A percentile compares a stretch with the other conserved stretches of the same genome.
Evolutionary conservation across 2,888 invertebrate genomes (phyloP).

Genomic region (Latrodectus hesperus): DNA sequence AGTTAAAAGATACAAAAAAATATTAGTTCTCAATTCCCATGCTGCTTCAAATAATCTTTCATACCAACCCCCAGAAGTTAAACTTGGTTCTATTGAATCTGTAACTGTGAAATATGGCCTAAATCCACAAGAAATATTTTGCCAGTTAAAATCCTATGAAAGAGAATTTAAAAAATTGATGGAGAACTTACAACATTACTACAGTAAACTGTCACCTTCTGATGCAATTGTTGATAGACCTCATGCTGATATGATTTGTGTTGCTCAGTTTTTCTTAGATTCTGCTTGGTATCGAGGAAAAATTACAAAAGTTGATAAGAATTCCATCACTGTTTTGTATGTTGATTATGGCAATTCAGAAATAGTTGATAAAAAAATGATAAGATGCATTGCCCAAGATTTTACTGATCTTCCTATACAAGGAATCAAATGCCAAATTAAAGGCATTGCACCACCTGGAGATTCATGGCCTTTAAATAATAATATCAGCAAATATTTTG

Average conservation of each 20-base stretch:
- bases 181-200: conserved; percentile 61
- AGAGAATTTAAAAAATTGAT: conserved; percentile 70
- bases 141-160: conserved; percentile 70
- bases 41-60: conserved; percentile 41
- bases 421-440: conserved; percentile 64
- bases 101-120: conserved; percentile 69
- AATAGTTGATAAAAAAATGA: conserved; percentile 40
- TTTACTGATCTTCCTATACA: conserved; percentile 64
- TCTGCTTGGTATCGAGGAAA: conserved; percentile 73
- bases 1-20: conserved; percentile 22
- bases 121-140: conserved; percentile 71
- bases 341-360: conserved; percentile 68
- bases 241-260: conserved; percentile 55
- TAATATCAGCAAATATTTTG: conserved; percentile 48
- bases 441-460: conserved; percentile 51
- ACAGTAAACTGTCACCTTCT: conserved; percentile 10
- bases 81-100: conserved; percentile 25
- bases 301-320: conserved; percentile 46
- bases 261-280: conserved; percentile 72
- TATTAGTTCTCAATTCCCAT: conserved; percentile 39
- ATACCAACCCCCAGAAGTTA: conserved; percentile 10
- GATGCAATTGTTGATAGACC: conserved; percentile 49
- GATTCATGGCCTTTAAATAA: conserved; percentile 31
- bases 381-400: conserved; percentile 55
- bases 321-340: conserved; percentile 35